phyloP scores from a whole-genome alignment of 2,888 invertebrate genomes.

The Caenorhabditis zanzibari region DNA sequence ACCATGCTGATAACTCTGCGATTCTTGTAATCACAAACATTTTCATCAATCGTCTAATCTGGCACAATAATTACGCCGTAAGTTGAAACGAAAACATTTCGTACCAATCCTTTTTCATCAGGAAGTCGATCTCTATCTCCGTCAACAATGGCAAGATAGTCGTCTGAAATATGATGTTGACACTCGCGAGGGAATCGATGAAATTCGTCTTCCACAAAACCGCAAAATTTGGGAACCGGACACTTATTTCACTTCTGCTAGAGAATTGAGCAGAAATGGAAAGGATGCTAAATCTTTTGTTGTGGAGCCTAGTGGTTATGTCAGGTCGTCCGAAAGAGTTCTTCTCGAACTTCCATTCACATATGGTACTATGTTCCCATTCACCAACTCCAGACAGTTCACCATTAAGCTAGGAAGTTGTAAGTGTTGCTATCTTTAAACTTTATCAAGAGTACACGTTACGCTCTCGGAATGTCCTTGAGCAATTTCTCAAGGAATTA shows the following conservation, averaged over 20 bases:
- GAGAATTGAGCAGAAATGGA: slow-evolving; percentile 62
- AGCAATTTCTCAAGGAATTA: no score
- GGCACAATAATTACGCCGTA: slow-evolving; percentile 76
- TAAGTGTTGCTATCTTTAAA: slow-evolving; percentile 56
- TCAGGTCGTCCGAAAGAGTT: slow-evolving; percentile 75
- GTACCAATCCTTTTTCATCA: slow-evolving; percentile 57
- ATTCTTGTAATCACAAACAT: slow-evolving; percentile 80
- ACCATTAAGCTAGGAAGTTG: slow-evolving; percentile 74
- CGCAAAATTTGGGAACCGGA: slow-evolving; percentile 81
- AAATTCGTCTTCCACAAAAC: slow-evolving; percentile 75
- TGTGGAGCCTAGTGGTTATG: slow-evolving; percentile 79
- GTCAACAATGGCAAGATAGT: slow-evolving; percentile 82
- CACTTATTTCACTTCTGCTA: slow-evolving; percentile 78
- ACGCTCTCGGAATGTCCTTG: no score
- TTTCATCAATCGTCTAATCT: slow-evolving; percentile 79
- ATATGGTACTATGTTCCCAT: slow-evolving; percentile 72
- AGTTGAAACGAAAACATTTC: neutral
- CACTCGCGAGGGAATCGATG: slow-evolving; percentile 78
- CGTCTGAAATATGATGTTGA: slow-evolving; percentile 81
- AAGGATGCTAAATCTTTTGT: slow-evolving; percentile 64
- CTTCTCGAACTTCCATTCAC: slow-evolving; percentile 71
- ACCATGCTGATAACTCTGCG: slow-evolving; percentile 78
- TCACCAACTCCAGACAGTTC: slow-evolving; percentile 71
- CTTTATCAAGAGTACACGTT: no score
- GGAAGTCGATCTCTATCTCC: slow-evolving; percentile 82